Evolutionary conservation across 2,888 invertebrate genomes (phyloP).

Genomic region (Sipha maydis): DNA sequence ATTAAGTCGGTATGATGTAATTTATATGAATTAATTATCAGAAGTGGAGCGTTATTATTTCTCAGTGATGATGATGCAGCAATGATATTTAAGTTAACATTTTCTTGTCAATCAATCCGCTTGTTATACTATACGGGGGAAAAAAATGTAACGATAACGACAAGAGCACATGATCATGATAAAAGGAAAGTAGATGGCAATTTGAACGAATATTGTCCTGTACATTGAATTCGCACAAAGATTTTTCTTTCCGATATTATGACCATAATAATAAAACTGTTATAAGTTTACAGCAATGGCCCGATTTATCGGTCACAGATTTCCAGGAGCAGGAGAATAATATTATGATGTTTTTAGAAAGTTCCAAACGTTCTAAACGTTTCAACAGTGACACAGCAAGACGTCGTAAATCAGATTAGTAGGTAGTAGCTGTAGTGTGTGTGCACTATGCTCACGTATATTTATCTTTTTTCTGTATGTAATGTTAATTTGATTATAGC

Average conservation of each 20-base stretch:
- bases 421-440: background rate
- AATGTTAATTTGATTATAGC: background rate
- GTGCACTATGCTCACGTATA: background rate
- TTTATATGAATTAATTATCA: too few species aligned
- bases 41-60: too few species aligned
- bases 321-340: background rate
- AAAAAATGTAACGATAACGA: too few species aligned
- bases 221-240: background rate
- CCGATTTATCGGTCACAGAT: background rate
- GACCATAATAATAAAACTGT: background rate
- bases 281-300: background rate
- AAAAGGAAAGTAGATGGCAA: too few species aligned
- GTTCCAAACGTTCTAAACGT: slow-evolving; percentile 23
- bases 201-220: too few species aligned
- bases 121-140: too few species aligned
- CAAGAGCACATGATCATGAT: too few species aligned
- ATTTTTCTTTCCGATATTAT: background rate
- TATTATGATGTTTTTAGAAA: slow-evolving; percentile 28
- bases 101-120: too few species aligned
- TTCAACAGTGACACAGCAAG: slow-evolving; percentile 43
- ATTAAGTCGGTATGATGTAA: too few species aligned
- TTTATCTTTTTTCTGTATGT: background rate
- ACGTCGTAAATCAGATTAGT: slow-evolving; percentile 41
- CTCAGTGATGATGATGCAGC: too few species aligned
- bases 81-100: too few species aligned